Percentiles rank a stretch among this genome's conserved stretches.
Evolutionary conservation across 1,140 invertebrate genomes (phyloP).

Genomic region (Drosophila oshimai): DNA sequence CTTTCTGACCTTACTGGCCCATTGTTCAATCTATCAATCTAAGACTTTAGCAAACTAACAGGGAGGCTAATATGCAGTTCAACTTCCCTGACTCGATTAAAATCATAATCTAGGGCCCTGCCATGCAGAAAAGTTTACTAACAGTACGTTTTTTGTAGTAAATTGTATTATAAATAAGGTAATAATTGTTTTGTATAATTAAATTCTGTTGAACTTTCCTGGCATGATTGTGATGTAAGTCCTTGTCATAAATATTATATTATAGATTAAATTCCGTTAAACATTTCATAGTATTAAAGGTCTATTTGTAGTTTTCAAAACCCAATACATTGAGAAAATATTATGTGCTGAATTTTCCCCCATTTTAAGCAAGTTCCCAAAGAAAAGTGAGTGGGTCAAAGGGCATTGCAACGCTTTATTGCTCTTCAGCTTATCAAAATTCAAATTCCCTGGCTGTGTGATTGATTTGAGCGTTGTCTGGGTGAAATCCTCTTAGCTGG

Average conservation of each 20-base stretch:
- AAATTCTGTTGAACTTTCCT: too few relatives aligned
- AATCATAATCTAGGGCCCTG: neutral
- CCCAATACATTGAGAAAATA: too few relatives aligned
- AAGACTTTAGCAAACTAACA: conserved; percentile 1
- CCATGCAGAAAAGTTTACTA: neutral
- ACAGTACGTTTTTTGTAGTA: neutral
- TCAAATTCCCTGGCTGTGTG: neutral
- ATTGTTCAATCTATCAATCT: conserved; percentile 39
- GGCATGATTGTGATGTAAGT: too few relatives aligned
- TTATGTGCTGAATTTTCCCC: too few relatives aligned
- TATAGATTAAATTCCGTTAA: too few relatives aligned
- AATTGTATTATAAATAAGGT: neutral
- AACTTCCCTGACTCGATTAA: conserved; percentile 1
- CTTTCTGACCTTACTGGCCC: neutral
- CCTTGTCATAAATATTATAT: too few relatives aligned
- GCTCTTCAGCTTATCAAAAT: conserved; percentile 3
- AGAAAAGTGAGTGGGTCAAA: neutral
- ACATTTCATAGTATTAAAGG: too few relatives aligned
- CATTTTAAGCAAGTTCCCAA: neutral
- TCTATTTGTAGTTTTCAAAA: too few relatives aligned
- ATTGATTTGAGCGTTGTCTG: neutral
- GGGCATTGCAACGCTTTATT: neutral
- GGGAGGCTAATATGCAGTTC: conserved; percentile 1
- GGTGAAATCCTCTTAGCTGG: conserved; percentile 10
- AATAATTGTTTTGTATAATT: too few relatives aligned